Evolutionary conservation across 2,113 vertebrate species (phyloP).

Genomic region (Alethe castanea): DNA sequence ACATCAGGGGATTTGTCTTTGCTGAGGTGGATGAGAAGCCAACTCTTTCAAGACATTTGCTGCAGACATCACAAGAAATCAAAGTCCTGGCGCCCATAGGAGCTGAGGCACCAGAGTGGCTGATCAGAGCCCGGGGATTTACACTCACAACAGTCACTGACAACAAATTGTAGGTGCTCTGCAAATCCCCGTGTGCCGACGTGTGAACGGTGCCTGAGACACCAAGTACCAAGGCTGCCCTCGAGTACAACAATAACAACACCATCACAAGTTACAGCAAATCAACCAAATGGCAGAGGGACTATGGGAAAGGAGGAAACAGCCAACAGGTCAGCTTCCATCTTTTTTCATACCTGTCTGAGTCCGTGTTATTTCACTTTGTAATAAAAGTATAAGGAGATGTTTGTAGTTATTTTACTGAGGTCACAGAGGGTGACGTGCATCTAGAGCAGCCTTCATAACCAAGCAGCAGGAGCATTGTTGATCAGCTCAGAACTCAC

Average conservation of each 20-base stretch:
- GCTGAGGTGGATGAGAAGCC: slow-evolving; percentile 29
- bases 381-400: neutral
- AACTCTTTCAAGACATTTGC: slow-evolving; percentile 21
- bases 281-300: neutral
- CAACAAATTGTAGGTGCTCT: neutral
- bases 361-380: neutral
- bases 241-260: neutral
- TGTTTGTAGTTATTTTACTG: neutral
- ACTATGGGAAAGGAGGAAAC: neutral
- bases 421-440: neutral
- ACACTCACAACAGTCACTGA: neutral
- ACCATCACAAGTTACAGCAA: neutral
- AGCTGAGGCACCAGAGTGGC: neutral
- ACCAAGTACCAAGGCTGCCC: neutral
- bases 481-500: neutral
- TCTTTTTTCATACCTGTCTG: neutral
- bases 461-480: neutral
- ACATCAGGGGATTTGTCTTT: slow-evolving; percentile 38
- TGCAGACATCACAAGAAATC: slow-evolving; percentile 46
- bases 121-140: slow-evolving; percentile 10
- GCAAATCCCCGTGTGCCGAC: neutral
- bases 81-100: slow-evolving; percentile 16
- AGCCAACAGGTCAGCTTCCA: neutral
- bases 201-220: neutral
- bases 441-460: neutral